Conservation (phyloP, 1,140 invertebrate species). For the Drosophila kanapiae region DNA sequence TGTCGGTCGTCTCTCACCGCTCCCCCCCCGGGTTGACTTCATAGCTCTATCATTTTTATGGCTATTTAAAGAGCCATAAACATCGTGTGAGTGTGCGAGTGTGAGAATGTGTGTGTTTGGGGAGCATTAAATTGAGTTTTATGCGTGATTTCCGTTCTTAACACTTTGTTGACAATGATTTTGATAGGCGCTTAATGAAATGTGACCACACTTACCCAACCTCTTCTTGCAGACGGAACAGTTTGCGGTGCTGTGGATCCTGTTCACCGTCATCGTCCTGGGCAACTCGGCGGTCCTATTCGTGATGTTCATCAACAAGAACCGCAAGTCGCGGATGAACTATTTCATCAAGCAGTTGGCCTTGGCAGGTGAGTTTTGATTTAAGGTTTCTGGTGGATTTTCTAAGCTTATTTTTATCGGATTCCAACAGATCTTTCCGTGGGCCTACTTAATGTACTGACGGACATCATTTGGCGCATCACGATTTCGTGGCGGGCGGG, state of each 20-base stretch:
- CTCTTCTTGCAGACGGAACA: constrained; percentile 92
- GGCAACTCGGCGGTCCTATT: constrained; percentile 95
- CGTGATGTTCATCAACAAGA: constrained; percentile 93
- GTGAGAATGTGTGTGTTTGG: constrained; percentile 10
- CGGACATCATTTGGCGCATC: constrained; percentile 94
- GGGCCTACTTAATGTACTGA: constrained; percentile 93
- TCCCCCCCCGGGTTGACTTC: constrained; percentile 11
- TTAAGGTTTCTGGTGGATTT: not conserved
- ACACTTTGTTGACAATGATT: constrained; percentile 76
- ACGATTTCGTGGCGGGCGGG: constrained; percentile 95
- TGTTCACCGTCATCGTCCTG: constrained; percentile 94
- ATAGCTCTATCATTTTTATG: constrained; percentile 76
- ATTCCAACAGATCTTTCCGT: constrained; percentile 91
- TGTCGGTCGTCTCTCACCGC: constrained; percentile 24
- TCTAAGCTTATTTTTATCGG: constrained; percentile 13
- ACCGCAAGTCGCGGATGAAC: constrained; percentile 96
- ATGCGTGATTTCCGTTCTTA: constrained; percentile 76
- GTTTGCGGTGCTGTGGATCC: constrained; percentile 94
- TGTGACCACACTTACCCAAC: constrained; percentile 35
- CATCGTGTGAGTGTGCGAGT: constrained; percentile 27
- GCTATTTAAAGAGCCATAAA: constrained; percentile 76
- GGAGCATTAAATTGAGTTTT: constrained; percentile 76
- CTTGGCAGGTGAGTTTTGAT: constrained; percentile 90
- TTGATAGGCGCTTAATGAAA: constrained; percentile 65
- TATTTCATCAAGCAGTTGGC: constrained; percentile 98